phyloP scores from a whole-genome alignment of 2,797 vertebrate species.

The Taeniopygia guttata region DNA sequence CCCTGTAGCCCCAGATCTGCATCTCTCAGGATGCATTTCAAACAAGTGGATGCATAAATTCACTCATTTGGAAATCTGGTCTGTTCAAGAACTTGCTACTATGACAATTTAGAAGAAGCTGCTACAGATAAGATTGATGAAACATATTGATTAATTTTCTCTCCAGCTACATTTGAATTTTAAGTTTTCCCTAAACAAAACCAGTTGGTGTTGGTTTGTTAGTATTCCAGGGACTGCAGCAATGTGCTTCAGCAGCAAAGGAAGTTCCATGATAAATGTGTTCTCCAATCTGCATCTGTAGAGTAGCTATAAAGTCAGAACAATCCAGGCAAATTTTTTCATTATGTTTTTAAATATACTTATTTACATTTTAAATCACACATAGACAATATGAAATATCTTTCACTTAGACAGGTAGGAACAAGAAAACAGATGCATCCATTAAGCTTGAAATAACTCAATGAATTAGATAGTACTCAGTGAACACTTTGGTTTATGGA shows the following conservation, averaged over 20 bases:
- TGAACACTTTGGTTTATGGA: slow-evolving; percentile 60
- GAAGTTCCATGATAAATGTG: slow-evolving; percentile 77
- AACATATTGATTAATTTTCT: slow-evolving; percentile 69
- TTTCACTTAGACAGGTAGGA: slow-evolving; percentile 79
- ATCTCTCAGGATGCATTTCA: neutral
- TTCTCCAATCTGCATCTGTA: slow-evolving; percentile 74
- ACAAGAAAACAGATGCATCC: slow-evolving; percentile 78
- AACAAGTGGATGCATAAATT: slow-evolving; percentile 29
- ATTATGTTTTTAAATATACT: slow-evolving; percentile 79
- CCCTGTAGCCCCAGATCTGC: neutral
- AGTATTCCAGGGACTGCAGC: slow-evolving; percentile 70
- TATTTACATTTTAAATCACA: slow-evolving; percentile 83
- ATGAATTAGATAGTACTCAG: slow-evolving; percentile 62
- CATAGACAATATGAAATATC: slow-evolving; percentile 78
- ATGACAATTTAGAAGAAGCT: slow-evolving; percentile 57
- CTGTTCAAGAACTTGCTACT: slow-evolving; percentile 61
- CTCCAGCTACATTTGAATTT: slow-evolving; percentile 63
- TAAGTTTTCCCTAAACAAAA: slow-evolving; percentile 66
- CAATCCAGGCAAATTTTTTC: slow-evolving; percentile 79
- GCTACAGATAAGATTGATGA: slow-evolving; percentile 53
- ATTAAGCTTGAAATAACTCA: slow-evolving; percentile 75
- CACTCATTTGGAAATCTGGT: slow-evolving; percentile 26
- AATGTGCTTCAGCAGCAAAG: slow-evolving; percentile 54
- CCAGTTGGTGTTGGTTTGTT: slow-evolving; percentile 41
- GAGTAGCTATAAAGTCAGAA: slow-evolving; percentile 77